phyloP scores from a whole-genome alignment of 2,113 vertebrate genomes.

The Alosa alosa region DNA sequence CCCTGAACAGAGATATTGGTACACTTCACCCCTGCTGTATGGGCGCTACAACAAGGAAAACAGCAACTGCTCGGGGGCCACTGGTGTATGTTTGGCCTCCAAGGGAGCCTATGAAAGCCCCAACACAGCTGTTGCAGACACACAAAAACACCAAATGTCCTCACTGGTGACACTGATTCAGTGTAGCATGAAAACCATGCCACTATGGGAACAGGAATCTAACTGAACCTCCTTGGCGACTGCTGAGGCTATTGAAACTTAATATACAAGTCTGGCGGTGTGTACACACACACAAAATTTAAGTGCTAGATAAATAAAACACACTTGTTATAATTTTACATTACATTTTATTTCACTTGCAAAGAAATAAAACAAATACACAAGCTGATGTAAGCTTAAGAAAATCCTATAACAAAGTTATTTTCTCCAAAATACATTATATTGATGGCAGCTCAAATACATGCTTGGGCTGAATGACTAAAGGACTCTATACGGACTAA shows the following conservation, averaged over 20 bases:
- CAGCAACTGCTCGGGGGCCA: background rate
- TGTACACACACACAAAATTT: background rate
- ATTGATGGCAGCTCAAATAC: background rate
- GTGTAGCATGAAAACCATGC: background rate
- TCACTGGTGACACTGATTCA: background rate
- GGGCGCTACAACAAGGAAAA: background rate
- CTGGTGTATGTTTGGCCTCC: background rate
- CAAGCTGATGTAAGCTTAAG: background rate
- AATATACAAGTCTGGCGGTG: background rate
- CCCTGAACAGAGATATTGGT: background rate
- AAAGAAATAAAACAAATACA: background rate
- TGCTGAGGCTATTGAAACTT: background rate
- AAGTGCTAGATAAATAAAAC: background rate
- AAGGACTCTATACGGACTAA: background rate
- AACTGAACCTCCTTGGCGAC: background rate
- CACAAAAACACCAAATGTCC: background rate
- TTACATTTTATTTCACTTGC: background rate
- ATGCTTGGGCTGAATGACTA: background rate
- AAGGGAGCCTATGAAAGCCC: background rate
- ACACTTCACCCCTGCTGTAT: background rate
- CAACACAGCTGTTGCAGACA: background rate
- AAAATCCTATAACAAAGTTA: background rate
- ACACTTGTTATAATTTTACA: background rate
- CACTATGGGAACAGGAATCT: background rate
- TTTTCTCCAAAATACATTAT: background rate